Evolutionary conservation across 2,113 vertebrate species (phyloP).

Genomic region (Phoxinus phoxinus): DNA sequence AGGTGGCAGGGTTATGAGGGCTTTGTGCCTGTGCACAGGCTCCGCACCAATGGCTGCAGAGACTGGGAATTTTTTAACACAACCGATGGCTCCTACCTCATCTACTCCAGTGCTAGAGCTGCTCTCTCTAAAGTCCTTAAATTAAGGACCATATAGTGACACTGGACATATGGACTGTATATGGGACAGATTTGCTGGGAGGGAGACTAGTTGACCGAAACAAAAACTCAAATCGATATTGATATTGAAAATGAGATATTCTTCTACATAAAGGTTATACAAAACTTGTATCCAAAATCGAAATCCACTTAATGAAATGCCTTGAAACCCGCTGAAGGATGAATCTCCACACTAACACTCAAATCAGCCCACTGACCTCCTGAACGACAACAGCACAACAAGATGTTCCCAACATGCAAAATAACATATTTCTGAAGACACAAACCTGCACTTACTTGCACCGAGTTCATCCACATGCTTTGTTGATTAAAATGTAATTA

Average conservation of each 20-base stretch:
- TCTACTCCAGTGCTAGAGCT: constrained; percentile 93
- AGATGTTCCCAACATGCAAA: neutral
- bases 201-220: neutral
- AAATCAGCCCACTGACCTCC: neutral
- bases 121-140: constrained; percentile 89
- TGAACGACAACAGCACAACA: neutral
- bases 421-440: neutral
- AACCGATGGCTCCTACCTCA: constrained; percentile 85
- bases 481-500: neutral
- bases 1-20: constrained; percentile 98
- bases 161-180: neutral
- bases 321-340: neutral
- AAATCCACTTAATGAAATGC: neutral
- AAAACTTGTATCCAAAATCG: neutral
- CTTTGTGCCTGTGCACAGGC: constrained; percentile 88
- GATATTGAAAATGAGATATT: neutral
- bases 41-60: constrained; percentile 89
- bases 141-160: constrained; percentile 78
- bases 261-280: neutral
- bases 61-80: constrained; percentile 95
- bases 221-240: neutral
- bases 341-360: neutral
- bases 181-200: neutral
- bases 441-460: neutral
- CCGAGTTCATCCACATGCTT: neutral